Percentiles rank a stretch among this genome's conserved stretches.
phyloP scores from a whole-genome alignment of 2,797 vertebrate genomes.

The Saxicola maurus region DNA sequence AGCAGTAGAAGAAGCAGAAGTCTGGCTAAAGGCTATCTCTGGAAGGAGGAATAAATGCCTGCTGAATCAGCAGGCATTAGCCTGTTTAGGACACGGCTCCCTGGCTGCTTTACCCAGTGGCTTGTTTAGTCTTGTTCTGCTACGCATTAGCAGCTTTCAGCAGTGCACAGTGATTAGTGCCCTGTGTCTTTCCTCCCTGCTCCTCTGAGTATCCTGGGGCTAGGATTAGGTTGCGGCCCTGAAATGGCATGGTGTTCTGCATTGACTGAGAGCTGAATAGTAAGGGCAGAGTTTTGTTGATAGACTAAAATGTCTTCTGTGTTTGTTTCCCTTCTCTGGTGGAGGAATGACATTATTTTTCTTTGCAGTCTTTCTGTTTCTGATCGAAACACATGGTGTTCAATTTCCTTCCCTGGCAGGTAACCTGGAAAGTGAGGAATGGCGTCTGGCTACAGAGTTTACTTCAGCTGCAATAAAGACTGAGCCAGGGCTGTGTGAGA shows the following conservation, averaged over 20 bases:
- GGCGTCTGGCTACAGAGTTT: conserved; percentile 82
- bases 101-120: not conserved
- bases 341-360: conserved; percentile 31
- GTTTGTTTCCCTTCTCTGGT: conserved; percentile 30
- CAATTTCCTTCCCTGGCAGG: conserved; percentile 60
- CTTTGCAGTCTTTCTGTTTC: conserved; percentile 8
- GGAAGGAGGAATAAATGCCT: not conserved
- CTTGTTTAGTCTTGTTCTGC: conserved; percentile 45
- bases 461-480: conserved; percentile 81
- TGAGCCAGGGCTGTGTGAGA: conserved; percentile 80
- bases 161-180: not conserved
- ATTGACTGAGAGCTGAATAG: conserved; percentile 3
- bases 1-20: not conserved
- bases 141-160: not conserved
- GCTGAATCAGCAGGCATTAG: not conserved
- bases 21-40: not conserved
- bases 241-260: not conserved
- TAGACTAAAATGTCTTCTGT: conserved; percentile 40
- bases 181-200: not conserved
- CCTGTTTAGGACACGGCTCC: not conserved
- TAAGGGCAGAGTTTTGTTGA: conserved; percentile 27
- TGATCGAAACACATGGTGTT: conserved; percentile 17
- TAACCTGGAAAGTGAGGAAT: conserved; percentile 85
- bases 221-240: not conserved
- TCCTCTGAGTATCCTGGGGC: conserved; percentile 3